These are phyloP conservation scores for Plecotus auritus DNA, from an alignment of 2,113 vertebrate species.

Conservation along the genomic window DNA sequence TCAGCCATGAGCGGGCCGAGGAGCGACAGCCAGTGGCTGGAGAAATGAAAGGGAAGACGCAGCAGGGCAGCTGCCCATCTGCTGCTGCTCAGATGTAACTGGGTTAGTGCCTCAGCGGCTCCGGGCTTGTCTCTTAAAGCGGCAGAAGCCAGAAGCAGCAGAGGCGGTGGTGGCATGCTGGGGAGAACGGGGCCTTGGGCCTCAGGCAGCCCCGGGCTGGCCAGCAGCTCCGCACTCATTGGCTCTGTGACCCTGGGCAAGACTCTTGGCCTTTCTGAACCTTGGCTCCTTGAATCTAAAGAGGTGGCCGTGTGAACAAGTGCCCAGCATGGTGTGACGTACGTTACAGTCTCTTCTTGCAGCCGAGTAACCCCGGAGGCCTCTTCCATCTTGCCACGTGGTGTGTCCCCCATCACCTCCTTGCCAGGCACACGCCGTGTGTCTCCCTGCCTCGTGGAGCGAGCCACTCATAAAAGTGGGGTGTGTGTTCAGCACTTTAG, in stretches of 20 bases:
- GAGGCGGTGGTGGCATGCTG: fast-evolving
- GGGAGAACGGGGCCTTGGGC: neutral
- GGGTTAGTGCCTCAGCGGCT: neutral
- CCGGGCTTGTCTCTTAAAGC: neutral
- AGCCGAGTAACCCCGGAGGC: neutral
- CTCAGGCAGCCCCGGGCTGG: neutral
- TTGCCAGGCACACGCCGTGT: neutral
- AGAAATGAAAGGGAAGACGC: neutral
- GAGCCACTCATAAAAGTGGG: no score
- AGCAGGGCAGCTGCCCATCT: neutral
- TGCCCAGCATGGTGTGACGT: neutral
- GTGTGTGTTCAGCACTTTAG: neutral
- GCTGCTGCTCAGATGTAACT: conserved; percentile 12
- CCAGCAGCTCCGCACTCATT: neutral
- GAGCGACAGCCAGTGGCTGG: neutral
- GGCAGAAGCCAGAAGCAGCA: neutral
- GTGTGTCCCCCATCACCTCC: neutral
- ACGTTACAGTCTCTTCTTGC: neutral
- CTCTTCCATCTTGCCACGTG: neutral
- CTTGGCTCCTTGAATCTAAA: neutral
- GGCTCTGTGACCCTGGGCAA: neutral
- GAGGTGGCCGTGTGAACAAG: neutral
- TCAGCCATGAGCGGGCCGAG: neutral
- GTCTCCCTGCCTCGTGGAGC: neutral
- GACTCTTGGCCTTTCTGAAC: neutral